Percentiles rank a stretch among this genome's conserved stretches.
Evolutionary conservation across 2,797 vertebrate genomes (phyloP).

Genomic region (Coranthus polyacanthus): DNA sequence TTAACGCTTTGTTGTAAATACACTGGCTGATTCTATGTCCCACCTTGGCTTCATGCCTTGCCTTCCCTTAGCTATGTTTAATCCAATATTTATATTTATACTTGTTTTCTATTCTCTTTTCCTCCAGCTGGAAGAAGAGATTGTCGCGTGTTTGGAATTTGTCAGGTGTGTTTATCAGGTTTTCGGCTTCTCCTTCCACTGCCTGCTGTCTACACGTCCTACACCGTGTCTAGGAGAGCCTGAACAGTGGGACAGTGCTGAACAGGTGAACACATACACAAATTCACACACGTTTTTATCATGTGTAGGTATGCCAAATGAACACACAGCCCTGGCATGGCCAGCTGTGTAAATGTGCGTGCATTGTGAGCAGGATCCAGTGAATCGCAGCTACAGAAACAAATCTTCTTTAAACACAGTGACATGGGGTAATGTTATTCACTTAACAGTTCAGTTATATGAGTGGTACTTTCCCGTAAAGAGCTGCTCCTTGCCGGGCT

Average conservation of each 20-base stretch:
- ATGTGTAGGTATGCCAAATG: neutral
- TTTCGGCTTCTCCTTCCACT: constrained; percentile 92
- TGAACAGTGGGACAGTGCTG: constrained; percentile 90
- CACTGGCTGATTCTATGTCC: neutral
- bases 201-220: constrained; percentile 92
- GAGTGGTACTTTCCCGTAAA: constrained; percentile 27
- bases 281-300: neutral
- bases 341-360: constrained; percentile 26
- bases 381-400: constrained; percentile 11
- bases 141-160: constrained; percentile 91
- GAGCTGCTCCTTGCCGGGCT: constrained; percentile 14
- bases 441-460: constrained; percentile 25
- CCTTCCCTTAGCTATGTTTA: constrained; percentile 8
- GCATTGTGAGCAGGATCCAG: constrained; percentile 1
- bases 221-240: constrained; percentile 89
- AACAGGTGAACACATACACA: constrained; percentile 86
- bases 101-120: constrained; percentile 1
- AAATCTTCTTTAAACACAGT: constrained; percentile 2
- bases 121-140: constrained; percentile 90
- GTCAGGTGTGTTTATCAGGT: constrained; percentile 88
- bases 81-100: constrained; percentile 18
- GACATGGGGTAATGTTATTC: constrained; percentile 30
- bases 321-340: neutral
- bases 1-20: constrained; percentile 12
- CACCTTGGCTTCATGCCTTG: neutral